Evolutionary conservation across 1,140 invertebrate species (phyloP).

Genomic region (Callitettix versicolor): DNA sequence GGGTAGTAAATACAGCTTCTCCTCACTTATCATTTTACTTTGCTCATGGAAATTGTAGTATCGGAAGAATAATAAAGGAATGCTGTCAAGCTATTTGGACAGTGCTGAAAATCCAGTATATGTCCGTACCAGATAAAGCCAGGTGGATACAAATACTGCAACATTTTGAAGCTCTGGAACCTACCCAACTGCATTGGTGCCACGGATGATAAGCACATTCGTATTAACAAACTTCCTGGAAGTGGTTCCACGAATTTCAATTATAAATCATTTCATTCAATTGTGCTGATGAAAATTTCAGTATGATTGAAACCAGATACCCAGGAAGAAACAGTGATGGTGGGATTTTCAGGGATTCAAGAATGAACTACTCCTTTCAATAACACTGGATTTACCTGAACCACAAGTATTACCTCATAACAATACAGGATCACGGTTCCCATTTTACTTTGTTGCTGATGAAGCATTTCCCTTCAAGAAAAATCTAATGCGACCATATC

Average conservation of each 20-base stretch:
- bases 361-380: slow-evolving; percentile 11
- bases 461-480: slow-evolving; percentile 28
- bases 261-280: slow-evolving; percentile 31
- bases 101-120: slow-evolving; percentile 8
- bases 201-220: slow-evolving; percentile 40
- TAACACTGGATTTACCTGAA: slow-evolving; percentile 11
- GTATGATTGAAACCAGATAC: slow-evolving; percentile 28
- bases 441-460: slow-evolving; percentile 26
- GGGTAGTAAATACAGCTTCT: too few species aligned
- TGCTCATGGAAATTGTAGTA: too few species aligned
- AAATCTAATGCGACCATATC: slow-evolving; percentile 29
- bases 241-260: slow-evolving; percentile 37
- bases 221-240: slow-evolving; percentile 30
- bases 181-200: slow-evolving; percentile 33
- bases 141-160: slow-evolving; percentile 25
- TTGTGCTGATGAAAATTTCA: slow-evolving; percentile 29
- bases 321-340: slow-evolving; percentile 31
- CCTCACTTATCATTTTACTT: too few species aligned
- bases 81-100: slow-evolving; percentile 12
- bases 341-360: slow-evolving; percentile 26
- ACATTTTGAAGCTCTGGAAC: slow-evolving; percentile 24
- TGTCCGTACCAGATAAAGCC: slow-evolving; percentile 16
- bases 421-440: slow-evolving; percentile 13
- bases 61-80: slow-evolving; percentile 12
- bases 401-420: slow-evolving; percentile 21